Base-by-base conservation (phyloP, 2,888 invertebrate species). In the Drosophila testacea region DNA sequence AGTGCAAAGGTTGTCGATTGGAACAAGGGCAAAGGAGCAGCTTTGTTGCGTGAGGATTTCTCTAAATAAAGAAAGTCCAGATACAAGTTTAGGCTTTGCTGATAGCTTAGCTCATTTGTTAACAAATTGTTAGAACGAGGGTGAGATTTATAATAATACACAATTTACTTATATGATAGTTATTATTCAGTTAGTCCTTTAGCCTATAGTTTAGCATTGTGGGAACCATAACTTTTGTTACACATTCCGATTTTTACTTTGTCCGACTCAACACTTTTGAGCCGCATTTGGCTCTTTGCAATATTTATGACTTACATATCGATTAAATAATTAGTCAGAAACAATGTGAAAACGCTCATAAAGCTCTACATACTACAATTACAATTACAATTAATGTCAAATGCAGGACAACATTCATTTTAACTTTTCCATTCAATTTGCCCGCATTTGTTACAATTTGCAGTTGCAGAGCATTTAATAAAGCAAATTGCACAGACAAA, bases 251-350 rank as follows among this genome's bases (percentile, higher is more conserved):
- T 41, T 41, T 16, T 13, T 16, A 44, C 27, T 28, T 28, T 41
- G 38, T 30, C 30, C 16, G 47, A 11, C 30, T 47, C 32, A 50
- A 50, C 39, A 42, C 51, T 41, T 50, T 50, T 5, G 16, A 38
- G 27, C n/a, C 30, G 41, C 13, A 11, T 48, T 32, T n/a, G 56
- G n/a, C 38, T 61, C 63, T 56, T 41, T 79, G 70, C 48, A 82
- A 69, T 75, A 79, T 79, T 79, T 75, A 79, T 79, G 62, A 62
- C 50, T 48, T 41, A 44, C 30, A 32, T 79, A 79, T 79, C 75
- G 82, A 79, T 79, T 79, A 63, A 72, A 69, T 82, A 79, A 79
- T 79, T 82, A 79, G 80, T 47, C 62, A 44, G 28, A n/a, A n/a
- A 16, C 13, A 2, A 32, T 44, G n/a, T 42, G 22, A 36, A 9